phyloP scores from a whole-genome alignment of 1,140 invertebrate genomes.

The Brachionus angularis region DNA sequence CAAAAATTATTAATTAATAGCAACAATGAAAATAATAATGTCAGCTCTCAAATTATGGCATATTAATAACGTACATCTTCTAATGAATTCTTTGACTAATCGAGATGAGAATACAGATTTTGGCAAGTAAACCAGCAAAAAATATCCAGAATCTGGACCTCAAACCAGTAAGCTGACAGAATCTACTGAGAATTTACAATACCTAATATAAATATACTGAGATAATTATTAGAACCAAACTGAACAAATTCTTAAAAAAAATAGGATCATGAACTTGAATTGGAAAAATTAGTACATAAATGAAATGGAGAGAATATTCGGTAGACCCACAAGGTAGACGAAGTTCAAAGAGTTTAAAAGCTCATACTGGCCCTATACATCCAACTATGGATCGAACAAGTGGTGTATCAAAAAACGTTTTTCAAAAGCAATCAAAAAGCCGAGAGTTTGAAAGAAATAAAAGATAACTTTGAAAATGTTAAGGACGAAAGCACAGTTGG shows the following conservation, averaged over 20 bases:
- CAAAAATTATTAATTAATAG: too few relatives aligned
- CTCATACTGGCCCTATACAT: slow-evolving; percentile 18
- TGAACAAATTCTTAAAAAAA: neutral
- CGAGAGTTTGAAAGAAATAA: neutral
- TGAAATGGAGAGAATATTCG: slow-evolving; percentile 28
- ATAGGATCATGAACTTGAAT: slow-evolving; percentile 15
- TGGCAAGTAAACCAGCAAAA: too few relatives aligned
- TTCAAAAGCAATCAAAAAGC: neutral
- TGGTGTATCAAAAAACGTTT: neutral
- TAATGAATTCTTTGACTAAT: too few relatives aligned
- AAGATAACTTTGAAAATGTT: slow-evolving; percentile 16
- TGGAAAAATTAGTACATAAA: slow-evolving; percentile 4
- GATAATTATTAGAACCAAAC: neutral
- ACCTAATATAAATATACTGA: too few relatives aligned
- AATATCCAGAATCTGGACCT: too few relatives aligned
- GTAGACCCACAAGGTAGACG: neutral
- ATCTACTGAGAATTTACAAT: too few relatives aligned
- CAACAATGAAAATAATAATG: too few relatives aligned
- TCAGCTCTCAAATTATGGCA: too few relatives aligned
- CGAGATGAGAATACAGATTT: too few relatives aligned
- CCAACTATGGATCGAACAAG: slow-evolving; percentile 23
- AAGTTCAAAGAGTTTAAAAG: slow-evolving; percentile 31
- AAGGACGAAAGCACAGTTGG: slow-evolving; percentile 6
- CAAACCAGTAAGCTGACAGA: too few relatives aligned
- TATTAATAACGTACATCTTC: too few relatives aligned